Evolutionary conservation across 2,888 invertebrate species (phyloP), one percentile per base, ranked within the genome.

Genomic region (Cynaeus angustus): DNA sequence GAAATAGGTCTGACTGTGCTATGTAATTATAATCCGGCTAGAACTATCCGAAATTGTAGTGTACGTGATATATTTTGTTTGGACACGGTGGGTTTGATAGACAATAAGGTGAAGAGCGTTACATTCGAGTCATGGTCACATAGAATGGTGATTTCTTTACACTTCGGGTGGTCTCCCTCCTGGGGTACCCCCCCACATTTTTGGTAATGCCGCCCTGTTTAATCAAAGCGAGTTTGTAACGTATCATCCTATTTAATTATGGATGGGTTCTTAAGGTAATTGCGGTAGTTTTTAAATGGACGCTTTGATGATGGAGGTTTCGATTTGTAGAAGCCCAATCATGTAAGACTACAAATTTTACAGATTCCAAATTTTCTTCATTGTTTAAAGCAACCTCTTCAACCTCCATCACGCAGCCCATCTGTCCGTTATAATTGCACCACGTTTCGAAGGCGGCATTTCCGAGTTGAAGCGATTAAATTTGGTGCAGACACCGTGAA

Each of bases 81-180:
- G 48, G 43, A 48, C 50, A 64, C 58, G 53, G 64, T 56, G 13
- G 37, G 50, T 59, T 50, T 66, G 59, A 33, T 41, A 30, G 10
- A 66, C 50, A 59, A 59, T 59, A 16, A 16, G 16, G 26, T 30
- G 46, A 56, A 46, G 14, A 50, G 8, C 53, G 43, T 43, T 30
- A 66, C 30, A 46, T 66, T 56, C 46, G 30, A 66, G 58, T 67
- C 68, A 68, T 53, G 68, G 68, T 68, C 68, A 46, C 62, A 62
- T 55, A 4, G 59, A 64, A 69, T 48, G 66, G n/a, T 66, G 66
- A 66, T 66, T 66, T 68, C 52, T 50, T 69, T 65, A 45, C 56
- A 70, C 70, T 30, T 70, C 70, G 70, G 70, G 70, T 70, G 70
- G 70, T 70, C 70, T 30, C 48, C 37, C 65, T 48, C 50, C 56